phyloP scores from a whole-genome alignment of 2,797 vertebrate genomes.

The Micrastur ruficollis region DNA sequence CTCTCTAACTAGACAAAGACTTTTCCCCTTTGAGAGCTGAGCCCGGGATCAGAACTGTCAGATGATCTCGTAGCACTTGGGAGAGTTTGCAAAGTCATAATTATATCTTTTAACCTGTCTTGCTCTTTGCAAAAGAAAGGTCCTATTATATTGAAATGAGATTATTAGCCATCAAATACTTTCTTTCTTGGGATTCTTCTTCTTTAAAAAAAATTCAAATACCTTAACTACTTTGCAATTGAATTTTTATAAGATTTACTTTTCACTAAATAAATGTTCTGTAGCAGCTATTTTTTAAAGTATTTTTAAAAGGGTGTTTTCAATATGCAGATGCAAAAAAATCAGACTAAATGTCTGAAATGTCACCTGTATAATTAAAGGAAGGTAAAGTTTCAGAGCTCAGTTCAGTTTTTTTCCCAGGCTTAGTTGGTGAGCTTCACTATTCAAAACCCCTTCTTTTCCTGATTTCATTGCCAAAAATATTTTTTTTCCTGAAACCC shows the following conservation, averaged over 20 bases:
- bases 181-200: slow-evolving; percentile 81
- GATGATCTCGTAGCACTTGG: slow-evolving; percentile 80
- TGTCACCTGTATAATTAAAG: slow-evolving; percentile 68
- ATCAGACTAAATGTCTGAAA: slow-evolving; percentile 52
- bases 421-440: neutral
- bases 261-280: slow-evolving; percentile 65
- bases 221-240: slow-evolving; percentile 81
- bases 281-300: slow-evolving; percentile 33
- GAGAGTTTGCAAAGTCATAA: slow-evolving; percentile 89
- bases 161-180: slow-evolving; percentile 87
- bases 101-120: slow-evolving; percentile 89
- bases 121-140: slow-evolving; percentile 86
- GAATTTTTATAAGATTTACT: slow-evolving; percentile 80
- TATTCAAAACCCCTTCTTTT: neutral
- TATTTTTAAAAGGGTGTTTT: slow-evolving; percentile 63
- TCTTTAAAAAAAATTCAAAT: slow-evolving; percentile 76
- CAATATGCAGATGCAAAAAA: slow-evolving; percentile 49
- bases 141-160: slow-evolving; percentile 92
- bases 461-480: neutral
- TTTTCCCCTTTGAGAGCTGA: slow-evolving; percentile 78
- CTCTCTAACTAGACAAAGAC: slow-evolving; percentile 82
- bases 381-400: slow-evolving; percentile 59
- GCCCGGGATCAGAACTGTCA: slow-evolving; percentile 86
- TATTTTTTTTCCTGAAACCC: neutral
- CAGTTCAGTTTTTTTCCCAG: neutral